Conservation (phyloP, 2,113 vertebrate species). For the Neodontobutis hainanensis region DNA sequence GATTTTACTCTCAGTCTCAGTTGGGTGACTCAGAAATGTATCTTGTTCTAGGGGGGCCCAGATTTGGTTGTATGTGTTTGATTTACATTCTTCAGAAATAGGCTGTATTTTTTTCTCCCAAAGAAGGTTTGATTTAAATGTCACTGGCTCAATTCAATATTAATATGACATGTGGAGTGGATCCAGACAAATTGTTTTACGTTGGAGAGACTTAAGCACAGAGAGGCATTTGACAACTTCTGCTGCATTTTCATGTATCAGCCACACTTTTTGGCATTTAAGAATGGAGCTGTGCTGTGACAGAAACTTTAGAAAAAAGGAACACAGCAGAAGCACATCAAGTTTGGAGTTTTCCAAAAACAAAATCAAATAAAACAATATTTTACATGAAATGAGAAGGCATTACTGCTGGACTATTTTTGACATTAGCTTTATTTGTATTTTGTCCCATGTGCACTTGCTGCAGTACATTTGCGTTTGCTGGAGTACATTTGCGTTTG, state of each 20-base stretch:
- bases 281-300: too few relatives aligned
- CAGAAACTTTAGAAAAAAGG: too few relatives aligned
- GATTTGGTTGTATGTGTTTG: constrained; percentile 20
- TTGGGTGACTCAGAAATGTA: constrained; percentile 37
- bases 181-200: constrained; percentile 8
- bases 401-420: too few relatives aligned
- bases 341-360: too few relatives aligned
- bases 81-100: constrained; percentile 9
- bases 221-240: neutral
- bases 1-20: constrained; percentile 41
- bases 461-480: too few relatives aligned
- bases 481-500: too few relatives aligned
- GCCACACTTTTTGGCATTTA: too few relatives aligned
- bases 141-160: constrained; percentile 6
- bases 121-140: constrained; percentile 1
- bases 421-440: too few relatives aligned
- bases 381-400: too few relatives aligned
- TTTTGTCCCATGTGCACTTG: too few relatives aligned
- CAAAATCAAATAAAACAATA: too few relatives aligned
- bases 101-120: neutral
- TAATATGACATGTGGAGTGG: constrained; percentile 5
- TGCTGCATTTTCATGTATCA: neutral
- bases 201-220: neutral
- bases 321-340: too few relatives aligned
- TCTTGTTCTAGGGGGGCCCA: constrained; percentile 33